phyloP scores from a whole-genome alignment of 2,113 vertebrate genomes.

The Megaceryle maxima region DNA sequence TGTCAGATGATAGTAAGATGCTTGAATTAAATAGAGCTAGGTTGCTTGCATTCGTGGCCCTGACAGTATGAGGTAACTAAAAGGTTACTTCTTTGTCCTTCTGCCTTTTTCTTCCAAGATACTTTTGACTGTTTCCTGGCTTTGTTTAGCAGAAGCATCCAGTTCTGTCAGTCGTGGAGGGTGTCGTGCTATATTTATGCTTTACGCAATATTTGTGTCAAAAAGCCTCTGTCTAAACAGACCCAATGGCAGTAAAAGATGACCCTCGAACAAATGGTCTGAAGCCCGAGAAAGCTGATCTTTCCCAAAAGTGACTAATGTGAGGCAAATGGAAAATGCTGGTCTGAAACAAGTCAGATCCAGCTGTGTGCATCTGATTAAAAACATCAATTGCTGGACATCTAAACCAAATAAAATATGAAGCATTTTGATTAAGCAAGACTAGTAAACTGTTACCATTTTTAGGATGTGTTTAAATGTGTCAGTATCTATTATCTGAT shows the following conservation, averaged over 20 bases:
- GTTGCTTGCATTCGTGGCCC: neutral
- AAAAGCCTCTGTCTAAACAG: slow-evolving; percentile 34
- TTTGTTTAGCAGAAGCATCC: slow-evolving; percentile 39
- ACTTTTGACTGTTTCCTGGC: slow-evolving; percentile 45
- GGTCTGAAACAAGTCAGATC: neutral
- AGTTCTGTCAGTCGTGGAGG: neutral
- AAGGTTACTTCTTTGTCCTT: neutral
- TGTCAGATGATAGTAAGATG: neutral
- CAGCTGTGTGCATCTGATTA: slow-evolving; percentile 1
- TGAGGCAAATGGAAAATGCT: slow-evolving; percentile 25
- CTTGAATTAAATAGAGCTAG: neutral
- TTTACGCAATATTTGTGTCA: neutral
- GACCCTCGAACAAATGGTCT: slow-evolving; percentile 15
- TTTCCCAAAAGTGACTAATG: slow-evolving; percentile 48
- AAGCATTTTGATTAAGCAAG: neutral
- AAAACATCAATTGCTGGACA: neutral
- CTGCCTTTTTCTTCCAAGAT: neutral
- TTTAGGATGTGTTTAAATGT: neutral
- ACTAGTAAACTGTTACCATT: neutral
- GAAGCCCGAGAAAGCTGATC: slow-evolving; percentile 4
- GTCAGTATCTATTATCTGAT: neutral
- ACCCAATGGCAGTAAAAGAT: neutral
- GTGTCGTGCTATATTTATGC: neutral
- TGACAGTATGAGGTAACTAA: neutral
- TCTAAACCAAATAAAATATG: neutral